Evolutionary conservation across 1,140 invertebrate genomes (phyloP).

Genomic region (Cheumatopsyche charites): DNA sequence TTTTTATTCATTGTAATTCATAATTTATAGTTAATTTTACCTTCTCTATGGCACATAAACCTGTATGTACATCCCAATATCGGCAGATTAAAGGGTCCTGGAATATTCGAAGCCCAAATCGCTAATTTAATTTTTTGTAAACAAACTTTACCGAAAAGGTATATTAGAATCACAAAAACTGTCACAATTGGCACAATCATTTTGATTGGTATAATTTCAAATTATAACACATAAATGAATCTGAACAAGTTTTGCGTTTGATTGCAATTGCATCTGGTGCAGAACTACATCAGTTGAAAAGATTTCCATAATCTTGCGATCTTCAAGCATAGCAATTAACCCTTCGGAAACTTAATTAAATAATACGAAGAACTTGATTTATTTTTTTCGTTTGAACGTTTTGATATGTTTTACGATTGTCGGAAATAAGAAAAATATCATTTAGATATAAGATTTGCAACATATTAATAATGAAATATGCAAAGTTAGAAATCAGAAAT

Average conservation of each 20-base stretch:
- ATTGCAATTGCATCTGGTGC: background rate
- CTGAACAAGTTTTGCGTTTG: background rate
- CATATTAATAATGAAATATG: too few species aligned
- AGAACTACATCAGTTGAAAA: background rate
- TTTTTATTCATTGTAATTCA: background rate
- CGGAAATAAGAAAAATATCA: too few species aligned
- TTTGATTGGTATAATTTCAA: background rate
- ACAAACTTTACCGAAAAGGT: background rate
- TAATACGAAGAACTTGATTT: too few species aligned
- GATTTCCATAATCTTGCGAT: too few species aligned
- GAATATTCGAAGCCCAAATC: constrained; percentile 16
- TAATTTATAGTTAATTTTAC: background rate
- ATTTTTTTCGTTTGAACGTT: too few species aligned
- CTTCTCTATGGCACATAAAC: constrained; percentile 35
- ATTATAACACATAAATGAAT: too few species aligned
- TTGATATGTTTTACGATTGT: too few species aligned
- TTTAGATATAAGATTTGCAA: too few species aligned
- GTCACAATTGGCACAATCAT: background rate
- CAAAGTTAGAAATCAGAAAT: too few species aligned
- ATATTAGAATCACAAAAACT: background rate
- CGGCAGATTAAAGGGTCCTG: constrained; percentile 18
- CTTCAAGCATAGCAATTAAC: too few species aligned
- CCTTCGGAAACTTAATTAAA: too few species aligned
- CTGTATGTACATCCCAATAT: constrained; percentile 20
- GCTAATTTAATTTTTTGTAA: constrained; percentile 6